Conservation (phyloP, 53 echinoderm and acorn worm species). For the Henricia sp. region DNA sequence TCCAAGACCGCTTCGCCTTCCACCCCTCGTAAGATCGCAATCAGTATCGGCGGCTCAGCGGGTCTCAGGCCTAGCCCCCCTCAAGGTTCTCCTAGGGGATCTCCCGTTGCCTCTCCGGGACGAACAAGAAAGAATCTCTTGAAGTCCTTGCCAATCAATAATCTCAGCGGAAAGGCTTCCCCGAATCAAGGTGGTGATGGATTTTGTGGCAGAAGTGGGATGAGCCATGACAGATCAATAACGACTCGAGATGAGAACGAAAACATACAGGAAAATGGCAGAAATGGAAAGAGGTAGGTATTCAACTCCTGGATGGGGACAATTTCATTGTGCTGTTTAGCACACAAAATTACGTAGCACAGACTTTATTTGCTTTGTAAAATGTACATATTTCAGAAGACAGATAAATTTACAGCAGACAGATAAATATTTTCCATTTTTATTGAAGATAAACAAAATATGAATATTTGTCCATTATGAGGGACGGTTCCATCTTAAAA, state of each 20-base stretch:
- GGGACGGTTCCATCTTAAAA: too few relatives aligned
- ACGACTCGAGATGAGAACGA: constrained; percentile 32
- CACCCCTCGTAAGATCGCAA: constrained; percentile 38
- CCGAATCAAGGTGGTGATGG: not conserved
- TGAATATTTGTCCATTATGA: too few relatives aligned
- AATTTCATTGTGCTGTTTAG: too few relatives aligned
- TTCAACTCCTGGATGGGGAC: too few relatives aligned
- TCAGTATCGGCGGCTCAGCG: constrained; percentile 51
- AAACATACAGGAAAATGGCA: constrained; percentile 4
- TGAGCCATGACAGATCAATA: constrained; percentile 33
- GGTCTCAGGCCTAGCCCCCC: constrained; percentile 36
- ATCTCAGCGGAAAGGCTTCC: constrained; percentile 33
- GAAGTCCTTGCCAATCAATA: too few relatives aligned
- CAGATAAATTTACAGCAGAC: too few relatives aligned
- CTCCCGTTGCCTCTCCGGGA: constrained; percentile 13
- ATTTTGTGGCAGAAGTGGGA: constrained; percentile 36
- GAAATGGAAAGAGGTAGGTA: constrained; percentile 16
- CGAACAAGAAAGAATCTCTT: not conserved
- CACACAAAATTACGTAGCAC: too few relatives aligned
- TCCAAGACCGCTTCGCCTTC: constrained; percentile 50
- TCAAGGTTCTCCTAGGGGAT: not conserved
- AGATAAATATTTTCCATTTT: too few relatives aligned
- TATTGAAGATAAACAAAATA: too few relatives aligned
- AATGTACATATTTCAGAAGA: too few relatives aligned
- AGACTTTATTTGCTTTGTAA: too few relatives aligned